Percentiles rank a stretch among this genome's conserved stretches.
These are phyloP conservation scores for Neuroscelio doddi DNA, from an alignment of 2,888 invertebrate species.

Conservation along the genomic window DNA sequence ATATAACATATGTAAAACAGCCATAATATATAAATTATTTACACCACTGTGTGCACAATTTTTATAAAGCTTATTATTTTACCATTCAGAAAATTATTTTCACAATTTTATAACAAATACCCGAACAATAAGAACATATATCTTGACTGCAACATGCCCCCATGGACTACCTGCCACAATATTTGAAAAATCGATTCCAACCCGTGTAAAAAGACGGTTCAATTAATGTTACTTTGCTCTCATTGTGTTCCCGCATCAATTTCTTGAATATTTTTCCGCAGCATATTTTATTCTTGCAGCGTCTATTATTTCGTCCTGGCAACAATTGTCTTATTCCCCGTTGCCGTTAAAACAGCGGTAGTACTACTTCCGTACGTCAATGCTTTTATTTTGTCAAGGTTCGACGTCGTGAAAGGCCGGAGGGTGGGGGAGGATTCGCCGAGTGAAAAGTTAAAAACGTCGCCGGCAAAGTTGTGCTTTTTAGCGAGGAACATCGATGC, in stretches of 20 bases:
- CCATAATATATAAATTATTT: too few species aligned
- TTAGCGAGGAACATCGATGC: conserved; percentile 32
- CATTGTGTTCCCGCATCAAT: neutral
- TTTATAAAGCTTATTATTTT: too few species aligned
- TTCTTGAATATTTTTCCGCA: neutral
- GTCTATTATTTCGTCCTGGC: neutral
- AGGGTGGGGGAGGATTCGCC: conserved; percentile 29
- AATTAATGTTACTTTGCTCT: too few species aligned
- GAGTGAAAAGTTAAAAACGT: conserved; percentile 48
- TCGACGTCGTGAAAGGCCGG: conserved; percentile 11
- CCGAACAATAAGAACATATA: too few species aligned
- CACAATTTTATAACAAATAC: too few species aligned
- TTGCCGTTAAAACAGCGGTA: neutral
- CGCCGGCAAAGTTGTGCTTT: conserved; percentile 45
- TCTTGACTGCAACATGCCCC: too few species aligned
- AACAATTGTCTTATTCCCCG: neutral
- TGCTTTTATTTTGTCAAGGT: conserved; percentile 14
- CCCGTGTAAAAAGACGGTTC: too few species aligned
- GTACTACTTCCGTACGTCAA: conserved; percentile 29
- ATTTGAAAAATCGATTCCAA: too few species aligned
- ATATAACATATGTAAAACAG: too few species aligned
- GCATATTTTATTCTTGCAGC: neutral
- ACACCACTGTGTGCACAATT: too few species aligned
- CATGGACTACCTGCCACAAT: too few species aligned
- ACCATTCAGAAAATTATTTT: too few species aligned